Percentiles rank a stretch among this genome's conserved stretches.
These are phyloP conservation scores for Steinernema feltiae DNA, from an alignment of 1,140 invertebrate species.

Conservation along the genomic window DNA sequence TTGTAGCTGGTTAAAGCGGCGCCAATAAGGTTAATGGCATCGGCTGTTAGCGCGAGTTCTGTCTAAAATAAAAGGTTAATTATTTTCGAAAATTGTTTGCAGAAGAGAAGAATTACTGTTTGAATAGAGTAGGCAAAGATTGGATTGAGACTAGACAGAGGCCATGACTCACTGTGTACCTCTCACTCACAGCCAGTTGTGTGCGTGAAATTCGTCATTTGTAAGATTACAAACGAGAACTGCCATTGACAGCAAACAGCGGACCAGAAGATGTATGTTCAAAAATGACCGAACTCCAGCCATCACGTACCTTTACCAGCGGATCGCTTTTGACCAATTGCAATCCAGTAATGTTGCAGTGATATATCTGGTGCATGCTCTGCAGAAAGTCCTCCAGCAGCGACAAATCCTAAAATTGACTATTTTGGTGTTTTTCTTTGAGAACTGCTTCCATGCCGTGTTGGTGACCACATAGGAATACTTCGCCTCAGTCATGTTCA, in stretches of 20 bases:
- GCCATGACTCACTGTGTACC: not conserved
- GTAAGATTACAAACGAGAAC: not conserved
- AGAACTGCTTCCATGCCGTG: conserved; percentile 37
- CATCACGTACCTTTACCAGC: conserved; percentile 45
- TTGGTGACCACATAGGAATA: conserved; percentile 54
- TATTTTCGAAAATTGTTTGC: too few relatives aligned
- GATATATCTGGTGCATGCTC: conserved; percentile 39
- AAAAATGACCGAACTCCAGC: too few relatives aligned
- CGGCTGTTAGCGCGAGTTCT: conserved; percentile 47
- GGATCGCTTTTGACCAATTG: conserved; percentile 49
- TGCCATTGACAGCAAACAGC: too few relatives aligned
- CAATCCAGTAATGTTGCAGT: conserved; percentile 54
- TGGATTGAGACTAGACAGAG: not conserved
- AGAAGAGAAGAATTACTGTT: too few relatives aligned
- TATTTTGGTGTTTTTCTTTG: not conserved
- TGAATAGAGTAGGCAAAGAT: not conserved
- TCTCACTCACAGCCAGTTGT: not conserved
- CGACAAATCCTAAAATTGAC: conserved; percentile 43
- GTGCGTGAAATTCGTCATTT: too few relatives aligned
- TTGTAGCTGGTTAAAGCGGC: conserved; percentile 30
- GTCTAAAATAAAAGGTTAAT: too few relatives aligned
- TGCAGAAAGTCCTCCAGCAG: conserved; percentile 50
- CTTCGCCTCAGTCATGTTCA: conserved; percentile 52
- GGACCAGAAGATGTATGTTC: too few relatives aligned
- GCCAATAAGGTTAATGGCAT: conserved; percentile 51